Evolutionary conservation across 1,140 invertebrate species (phyloP), one percentile per base, ranked within the genome.

Genomic region (Geopemphigus sp.): DNA sequence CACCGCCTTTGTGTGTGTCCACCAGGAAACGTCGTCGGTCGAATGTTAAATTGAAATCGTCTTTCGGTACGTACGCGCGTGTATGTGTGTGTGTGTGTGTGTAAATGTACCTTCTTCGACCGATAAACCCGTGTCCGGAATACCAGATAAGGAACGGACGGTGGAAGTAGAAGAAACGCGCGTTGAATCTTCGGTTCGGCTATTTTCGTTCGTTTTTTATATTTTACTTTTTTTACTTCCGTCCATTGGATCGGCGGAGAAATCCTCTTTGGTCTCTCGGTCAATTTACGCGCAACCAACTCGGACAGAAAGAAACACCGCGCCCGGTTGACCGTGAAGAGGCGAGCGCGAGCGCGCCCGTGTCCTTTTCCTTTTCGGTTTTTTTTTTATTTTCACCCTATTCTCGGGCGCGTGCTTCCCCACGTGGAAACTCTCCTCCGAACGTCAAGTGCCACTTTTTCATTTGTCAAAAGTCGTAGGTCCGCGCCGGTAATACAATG

Each of bases 21-120:
- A 63, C 39, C 56, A 78, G 74, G 74, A 78, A 78, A 78, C 74
- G 74, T 78, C 74, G 74, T 78, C 74, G 74, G 74, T 78, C 74
- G 74, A 78, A 78, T 78, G 74, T 78, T 78, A 78, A 78, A 78
- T 61, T 78, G 74, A 78, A 78, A 78, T 78, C 74, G 74, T 59
- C 74, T 72, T 54, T 72, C 24, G 24, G 15, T 22, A 5, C 24
- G 14, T 12, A 29, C 19, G 63, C n/a, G 47, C 26, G 22, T 26
- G 22, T 26, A 19, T 26, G 15, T 53, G 8, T 70, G 24, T 57
- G 11, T 57, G 11, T 22, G 11, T 57, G 11, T 57, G 12, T 26
- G 12, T 54, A n/a, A 5, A 5, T 54, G 53, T 63, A 63, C 74
- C 39, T 78, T 61, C 39, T 26, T 63, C 26, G 29, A 3, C 54